Evolutionary conservation across 2,888 invertebrate species (phyloP).

Genomic region (Macrosoma leucophasiata): DNA sequence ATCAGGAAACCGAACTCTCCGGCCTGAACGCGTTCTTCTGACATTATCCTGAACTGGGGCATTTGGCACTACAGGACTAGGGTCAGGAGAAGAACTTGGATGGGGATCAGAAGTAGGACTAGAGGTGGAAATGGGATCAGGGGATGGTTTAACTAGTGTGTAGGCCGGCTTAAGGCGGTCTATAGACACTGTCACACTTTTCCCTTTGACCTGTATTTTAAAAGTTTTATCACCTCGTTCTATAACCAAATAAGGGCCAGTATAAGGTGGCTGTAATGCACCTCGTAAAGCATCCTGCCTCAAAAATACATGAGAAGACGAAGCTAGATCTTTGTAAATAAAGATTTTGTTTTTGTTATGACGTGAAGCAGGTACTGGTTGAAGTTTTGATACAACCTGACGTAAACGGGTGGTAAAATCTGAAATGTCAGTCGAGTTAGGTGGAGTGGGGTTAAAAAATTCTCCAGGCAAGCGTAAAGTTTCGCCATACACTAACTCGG

Average conservation of each 20-base stretch:
- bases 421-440: too few relatives aligned
- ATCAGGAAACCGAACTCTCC: too few relatives aligned
- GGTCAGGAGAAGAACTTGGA: too few relatives aligned
- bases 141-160: neutral
- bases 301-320: constrained; percentile 1
- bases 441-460: too few relatives aligned
- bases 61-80: too few relatives aligned
- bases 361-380: neutral
- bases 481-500: too few relatives aligned
- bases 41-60: too few relatives aligned
- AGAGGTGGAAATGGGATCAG: too few relatives aligned
- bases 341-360: neutral
- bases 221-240: neutral
- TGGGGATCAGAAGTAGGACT: too few relatives aligned
- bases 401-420: too few relatives aligned
- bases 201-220: neutral
- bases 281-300: neutral
- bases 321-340: neutral
- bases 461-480: too few relatives aligned
- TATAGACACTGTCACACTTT: neutral
- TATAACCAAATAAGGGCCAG: neutral
- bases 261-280: constrained; percentile 1
- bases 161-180: constrained; percentile 1
- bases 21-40: too few relatives aligned
- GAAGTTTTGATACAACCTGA: neutral